phyloP scores from a whole-genome alignment of 2,888 invertebrate genomes.

The Saturnia pavonia region DNA sequence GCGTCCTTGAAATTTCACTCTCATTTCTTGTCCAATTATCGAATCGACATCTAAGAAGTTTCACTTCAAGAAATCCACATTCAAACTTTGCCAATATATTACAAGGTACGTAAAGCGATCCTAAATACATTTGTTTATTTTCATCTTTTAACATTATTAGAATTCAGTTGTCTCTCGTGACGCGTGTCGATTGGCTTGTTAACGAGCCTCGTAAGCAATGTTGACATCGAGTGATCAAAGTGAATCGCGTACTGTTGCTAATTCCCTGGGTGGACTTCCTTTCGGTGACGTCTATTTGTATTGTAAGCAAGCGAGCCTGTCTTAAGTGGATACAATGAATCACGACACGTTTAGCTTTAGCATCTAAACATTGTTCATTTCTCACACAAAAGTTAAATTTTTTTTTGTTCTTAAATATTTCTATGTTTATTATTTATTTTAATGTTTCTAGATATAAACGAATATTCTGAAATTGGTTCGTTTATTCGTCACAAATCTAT shows the following conservation, averaged over 20 bases:
- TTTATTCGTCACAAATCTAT: too few relatives aligned
- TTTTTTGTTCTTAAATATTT: not conserved
- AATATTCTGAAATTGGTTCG: too few relatives aligned
- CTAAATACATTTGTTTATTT: constrained; percentile 2
- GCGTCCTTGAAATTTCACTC: too few relatives aligned
- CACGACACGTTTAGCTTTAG: constrained; percentile 27
- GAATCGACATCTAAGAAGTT: not conserved
- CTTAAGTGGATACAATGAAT: constrained; percentile 33
- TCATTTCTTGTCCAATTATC: too few relatives aligned
- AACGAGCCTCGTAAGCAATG: constrained; percentile 67
- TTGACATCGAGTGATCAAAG: constrained; percentile 75
- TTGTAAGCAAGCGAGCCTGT: constrained; percentile 51
- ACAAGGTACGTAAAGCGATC: not conserved
- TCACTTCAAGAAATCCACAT: not conserved
- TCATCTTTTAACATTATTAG: constrained; percentile 16
- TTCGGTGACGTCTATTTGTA: constrained; percentile 59
- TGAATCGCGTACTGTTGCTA: constrained; percentile 34
- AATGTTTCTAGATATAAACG: not conserved
- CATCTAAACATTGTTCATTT: not conserved
- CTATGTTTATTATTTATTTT: not conserved
- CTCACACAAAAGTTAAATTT: not conserved
- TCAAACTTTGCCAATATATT: not conserved
- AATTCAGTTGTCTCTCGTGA: constrained; percentile 34
- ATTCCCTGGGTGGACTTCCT: constrained; percentile 40
- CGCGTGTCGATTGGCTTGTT: constrained; percentile 68